These are phyloP conservation scores for Drosophila koepferae DNA, from an alignment of 2,888 invertebrate genomes.

Conservation along the genomic window DNA sequence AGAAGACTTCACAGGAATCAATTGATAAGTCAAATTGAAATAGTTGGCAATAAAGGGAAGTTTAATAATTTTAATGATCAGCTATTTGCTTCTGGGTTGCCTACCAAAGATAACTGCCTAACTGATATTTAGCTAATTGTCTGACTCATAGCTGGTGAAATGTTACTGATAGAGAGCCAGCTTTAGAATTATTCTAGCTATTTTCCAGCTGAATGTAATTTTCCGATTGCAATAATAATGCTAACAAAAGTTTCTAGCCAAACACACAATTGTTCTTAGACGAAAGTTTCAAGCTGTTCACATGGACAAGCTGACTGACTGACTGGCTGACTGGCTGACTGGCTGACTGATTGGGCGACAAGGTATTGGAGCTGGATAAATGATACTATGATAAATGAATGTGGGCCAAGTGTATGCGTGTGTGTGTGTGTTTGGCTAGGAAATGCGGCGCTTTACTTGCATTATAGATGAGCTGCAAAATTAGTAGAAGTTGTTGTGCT, in stretches of 20 bases:
- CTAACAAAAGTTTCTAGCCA: neutral
- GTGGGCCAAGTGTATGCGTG: slow-evolving; percentile 12
- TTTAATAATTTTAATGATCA: neutral
- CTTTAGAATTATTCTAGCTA: neutral
- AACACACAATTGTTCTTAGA: neutral
- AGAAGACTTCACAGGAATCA: neutral
- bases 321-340: neutral
- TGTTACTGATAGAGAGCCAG: neutral
- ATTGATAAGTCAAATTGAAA: slow-evolving; percentile 4
- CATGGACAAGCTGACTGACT: no score
- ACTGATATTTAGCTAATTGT: neutral
- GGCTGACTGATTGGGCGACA: slow-evolving; percentile 22
- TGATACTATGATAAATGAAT: slow-evolving; percentile 53
- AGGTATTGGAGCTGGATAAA: slow-evolving; percentile 47
- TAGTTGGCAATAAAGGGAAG: neutral
- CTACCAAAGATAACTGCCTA: neutral
- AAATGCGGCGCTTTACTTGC: slow-evolving; percentile 54
- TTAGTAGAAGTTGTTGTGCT: neutral
- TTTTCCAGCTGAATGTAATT: neutral
- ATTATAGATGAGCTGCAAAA: slow-evolving; percentile 52
- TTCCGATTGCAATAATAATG: neutral
- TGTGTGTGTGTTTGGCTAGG: neutral
- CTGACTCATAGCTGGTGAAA: neutral
- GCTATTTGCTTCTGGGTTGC: neutral
- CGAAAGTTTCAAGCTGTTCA: slow-evolving; percentile 4